Base-by-base conservation (phyloP, 2,797 vertebrate genomes). In the Clamator glandarius region DNA sequence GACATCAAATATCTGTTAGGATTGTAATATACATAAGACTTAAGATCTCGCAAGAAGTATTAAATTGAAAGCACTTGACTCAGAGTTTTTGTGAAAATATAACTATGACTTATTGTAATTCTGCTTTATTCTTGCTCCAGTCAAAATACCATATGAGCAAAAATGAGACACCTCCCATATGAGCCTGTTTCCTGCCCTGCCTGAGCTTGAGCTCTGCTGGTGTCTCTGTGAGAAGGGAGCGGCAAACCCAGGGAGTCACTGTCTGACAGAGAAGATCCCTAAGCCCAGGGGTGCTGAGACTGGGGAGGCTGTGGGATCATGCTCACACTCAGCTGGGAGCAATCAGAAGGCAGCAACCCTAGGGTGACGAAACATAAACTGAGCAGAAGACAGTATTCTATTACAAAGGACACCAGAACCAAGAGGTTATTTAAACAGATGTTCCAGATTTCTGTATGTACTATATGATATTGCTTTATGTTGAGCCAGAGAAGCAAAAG, bases 171-270 rank as follows among this genome's bases (percentile, higher is more conserved):
- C 8, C 9, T 1, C 13, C 62, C 42, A 15, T 39, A 66, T 11
- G 58, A 39, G 58, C 58, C 42, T 18, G 15, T 64, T 46, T 15
- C 15, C 21, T 64, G 42, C 42, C 31, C 11, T 33, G 31, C 15
- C 21, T 46, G 42, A 33, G 21, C 31, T 23, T 17, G 42, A 64
- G 15, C 31, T 64, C 31, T 33, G 41, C 20, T 29, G n/a, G 62
- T 12, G 42, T 42, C 21, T 46, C 42, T 7, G 1, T 44, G 19
- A 9, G 11, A 69, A 55, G 6, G 2, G 15, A 33, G 9, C 4
- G 2, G 12, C 2, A 64, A 74, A 84, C 1, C 17, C 41, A n/a
- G 8, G 8, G 12, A 1, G 6, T 33, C 1, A 0, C 8, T 67
- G 18, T 9, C 17, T 19, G 62, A 7, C 5, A 67, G 83, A 57